phyloP scores from a whole-genome alignment of 2,113 vertebrate genomes.

The Pampusana beccarii region DNA sequence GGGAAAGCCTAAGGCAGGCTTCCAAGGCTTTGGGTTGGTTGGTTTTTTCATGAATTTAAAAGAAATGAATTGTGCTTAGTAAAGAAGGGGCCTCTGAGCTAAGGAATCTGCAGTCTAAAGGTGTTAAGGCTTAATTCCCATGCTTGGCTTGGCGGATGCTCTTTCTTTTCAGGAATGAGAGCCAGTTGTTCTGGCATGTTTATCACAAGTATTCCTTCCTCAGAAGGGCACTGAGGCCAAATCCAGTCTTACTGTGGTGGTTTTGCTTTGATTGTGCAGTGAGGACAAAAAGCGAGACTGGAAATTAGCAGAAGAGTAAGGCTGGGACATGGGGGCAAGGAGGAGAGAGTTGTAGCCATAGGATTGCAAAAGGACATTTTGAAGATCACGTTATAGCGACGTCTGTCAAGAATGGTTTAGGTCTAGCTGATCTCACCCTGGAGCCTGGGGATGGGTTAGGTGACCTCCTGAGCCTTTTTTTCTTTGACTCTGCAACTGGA shows the following conservation, averaged over 20 bases:
- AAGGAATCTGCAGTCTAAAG: not conserved
- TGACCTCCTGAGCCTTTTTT: slow-evolving; percentile 10
- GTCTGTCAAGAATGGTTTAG: slow-evolving; percentile 33
- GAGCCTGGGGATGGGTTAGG: not conserved
- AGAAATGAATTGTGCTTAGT: not conserved
- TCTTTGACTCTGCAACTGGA: not conserved
- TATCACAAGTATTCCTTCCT: not conserved
- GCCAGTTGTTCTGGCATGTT: not conserved
- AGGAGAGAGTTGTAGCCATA: not conserved
- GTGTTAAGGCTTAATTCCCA: not conserved
- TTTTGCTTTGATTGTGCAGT: not conserved
- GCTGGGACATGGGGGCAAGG: not conserved
- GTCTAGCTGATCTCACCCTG: not conserved
- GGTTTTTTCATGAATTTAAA: not conserved
- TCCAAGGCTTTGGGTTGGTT: not conserved
- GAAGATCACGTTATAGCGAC: not conserved
- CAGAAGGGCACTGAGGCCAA: not conserved
- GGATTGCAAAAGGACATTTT: not conserved
- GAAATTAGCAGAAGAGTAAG: not conserved
- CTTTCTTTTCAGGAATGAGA: not conserved
- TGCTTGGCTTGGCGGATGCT: not conserved
- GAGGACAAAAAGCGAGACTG: not conserved
- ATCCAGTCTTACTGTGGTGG: not conserved
- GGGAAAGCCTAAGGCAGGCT: not conserved
- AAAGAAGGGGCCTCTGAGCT: not conserved